These are phyloP conservation scores for Eremobia ochroleuca DNA, from an alignment of 2,888 invertebrate species.

Conservation along the genomic window DNA sequence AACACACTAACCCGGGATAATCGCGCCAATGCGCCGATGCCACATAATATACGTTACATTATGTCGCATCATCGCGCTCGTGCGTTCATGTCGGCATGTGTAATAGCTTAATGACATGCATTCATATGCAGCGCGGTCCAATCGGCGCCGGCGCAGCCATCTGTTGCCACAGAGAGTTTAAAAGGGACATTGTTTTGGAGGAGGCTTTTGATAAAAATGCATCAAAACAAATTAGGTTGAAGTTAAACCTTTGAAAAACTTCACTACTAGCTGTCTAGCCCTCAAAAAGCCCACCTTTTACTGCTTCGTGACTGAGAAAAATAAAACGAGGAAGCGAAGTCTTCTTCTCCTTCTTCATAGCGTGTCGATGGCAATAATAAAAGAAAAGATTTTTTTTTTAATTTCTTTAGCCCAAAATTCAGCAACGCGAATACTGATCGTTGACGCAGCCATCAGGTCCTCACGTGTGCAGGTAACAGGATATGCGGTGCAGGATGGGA, in stretches of 20 bases:
- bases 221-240: background rate
- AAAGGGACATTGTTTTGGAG: conserved; percentile 33
- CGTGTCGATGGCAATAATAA: too few relatives aligned
- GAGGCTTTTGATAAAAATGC: conserved; percentile 14
- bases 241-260: background rate
- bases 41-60: conserved; percentile 19
- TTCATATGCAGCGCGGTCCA: conserved; percentile 48
- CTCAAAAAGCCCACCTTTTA: background rate
- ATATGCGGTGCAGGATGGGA: too few relatives aligned
- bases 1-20: conserved; percentile 37
- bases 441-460: too few relatives aligned
- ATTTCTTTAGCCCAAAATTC: too few relatives aligned
- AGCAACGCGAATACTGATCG: too few relatives aligned
- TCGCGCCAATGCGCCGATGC: conserved; percentile 2
- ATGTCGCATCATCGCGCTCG: conserved; percentile 29
- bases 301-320: background rate
- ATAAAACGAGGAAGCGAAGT: background rate
- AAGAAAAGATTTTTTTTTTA: too few relatives aligned
- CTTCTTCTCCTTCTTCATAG: too few relatives aligned
- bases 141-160: conserved; percentile 53
- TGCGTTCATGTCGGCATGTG: conserved; percentile 51
- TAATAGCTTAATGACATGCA: conserved; percentile 47
- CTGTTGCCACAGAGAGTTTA: conserved; percentile 35
- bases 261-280: background rate
- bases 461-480: too few relatives aligned